A percentile compares a stretch with the other conserved stretches of the same genome.
These are phyloP conservation scores for Eulemur albifrons DNA, from an alignment of 2,797 vertebrate species.

Conservation along the genomic window DNA sequence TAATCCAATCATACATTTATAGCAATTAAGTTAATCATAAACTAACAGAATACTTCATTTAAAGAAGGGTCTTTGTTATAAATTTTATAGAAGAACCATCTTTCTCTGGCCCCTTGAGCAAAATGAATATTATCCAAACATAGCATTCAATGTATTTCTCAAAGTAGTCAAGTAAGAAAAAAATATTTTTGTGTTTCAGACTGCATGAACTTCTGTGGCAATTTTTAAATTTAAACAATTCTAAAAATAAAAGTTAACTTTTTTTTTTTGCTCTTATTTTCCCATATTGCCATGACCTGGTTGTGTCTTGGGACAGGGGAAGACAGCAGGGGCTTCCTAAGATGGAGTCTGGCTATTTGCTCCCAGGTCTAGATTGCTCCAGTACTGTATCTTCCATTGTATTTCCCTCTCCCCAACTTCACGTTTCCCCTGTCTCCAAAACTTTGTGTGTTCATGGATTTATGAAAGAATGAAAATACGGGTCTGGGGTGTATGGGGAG, in stretches of 20 bases:
- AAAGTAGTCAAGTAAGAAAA: not conserved
- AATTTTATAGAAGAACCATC: not conserved
- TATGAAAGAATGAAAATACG: not conserved
- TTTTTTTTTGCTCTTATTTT: not conserved
- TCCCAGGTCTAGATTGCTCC: not conserved
- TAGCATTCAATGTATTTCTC: not conserved
- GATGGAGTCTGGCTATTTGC: not conserved
- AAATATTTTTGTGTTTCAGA: not conserved
- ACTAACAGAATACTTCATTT: not conserved
- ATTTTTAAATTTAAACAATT: conserved; percentile 14
- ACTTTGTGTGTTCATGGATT: not conserved
- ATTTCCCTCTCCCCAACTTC: not conserved
- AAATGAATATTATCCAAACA: not conserved
- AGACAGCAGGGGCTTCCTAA: not conserved
- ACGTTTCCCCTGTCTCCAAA: not conserved
- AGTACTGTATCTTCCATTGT: not conserved
- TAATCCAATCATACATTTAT: not conserved
- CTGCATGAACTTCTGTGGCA: not conserved
- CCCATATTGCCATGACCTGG: not conserved
- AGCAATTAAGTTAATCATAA: conserved; percentile 20
- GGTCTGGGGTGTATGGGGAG: not conserved
- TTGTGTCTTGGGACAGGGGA: not conserved
- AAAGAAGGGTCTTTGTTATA: not conserved
- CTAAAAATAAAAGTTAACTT: not conserved
- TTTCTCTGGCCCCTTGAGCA: not conserved